Evolutionary conservation across 2,888 invertebrate genomes (phyloP), one percentile per base, ranked within the genome.

Genomic region (Noctua fimbriata): DNA sequence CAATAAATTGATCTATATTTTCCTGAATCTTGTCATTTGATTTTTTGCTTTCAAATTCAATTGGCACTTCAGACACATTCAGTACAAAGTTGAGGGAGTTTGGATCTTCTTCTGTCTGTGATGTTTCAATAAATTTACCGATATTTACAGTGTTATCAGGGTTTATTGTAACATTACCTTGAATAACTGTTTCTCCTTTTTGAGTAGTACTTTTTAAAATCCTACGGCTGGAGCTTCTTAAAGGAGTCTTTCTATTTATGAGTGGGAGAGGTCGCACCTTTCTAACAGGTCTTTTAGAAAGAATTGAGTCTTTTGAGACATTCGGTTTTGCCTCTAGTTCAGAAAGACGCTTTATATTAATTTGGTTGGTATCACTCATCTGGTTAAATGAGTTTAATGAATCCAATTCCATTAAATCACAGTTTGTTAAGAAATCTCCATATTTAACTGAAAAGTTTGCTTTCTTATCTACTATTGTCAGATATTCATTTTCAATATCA

Each of bases 351-450:
- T 80, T 72, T n/a, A 74, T 2, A 73, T 52, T 63, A 69, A 71
- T 55, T 66, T 81, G 85, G 71, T 73, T 84, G 49, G 87, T 85
- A 80, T 89, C 88, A 70, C 81, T 83, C 73, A 84, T 84, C 55
- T 87, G 84, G 63, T 72, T 81, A 36, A 70, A 21, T 32, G 86
- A 76, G 81, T 87, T 84, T 75, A 85, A 81, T 28, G 85, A 55
- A 82, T 88, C 83, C 58, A 85, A 81, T 74, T 93, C 93, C 84
- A 91, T 90, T 69, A 92, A 78, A 60, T 95, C 95, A 83, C 91
- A 90, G 86, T 95, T 96, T 47, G 93, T 94, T 86, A 96, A 91
- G 88, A 95, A 97, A 89, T 97, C 94, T 71, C 92, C 93, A 93
- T 96, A 97, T 86, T 95, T 96, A 0, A 95, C 87, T 28, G 94